phyloP scores from a whole-genome alignment of 2,888 invertebrate species.

The Shargacucullia verbasci region DNA sequence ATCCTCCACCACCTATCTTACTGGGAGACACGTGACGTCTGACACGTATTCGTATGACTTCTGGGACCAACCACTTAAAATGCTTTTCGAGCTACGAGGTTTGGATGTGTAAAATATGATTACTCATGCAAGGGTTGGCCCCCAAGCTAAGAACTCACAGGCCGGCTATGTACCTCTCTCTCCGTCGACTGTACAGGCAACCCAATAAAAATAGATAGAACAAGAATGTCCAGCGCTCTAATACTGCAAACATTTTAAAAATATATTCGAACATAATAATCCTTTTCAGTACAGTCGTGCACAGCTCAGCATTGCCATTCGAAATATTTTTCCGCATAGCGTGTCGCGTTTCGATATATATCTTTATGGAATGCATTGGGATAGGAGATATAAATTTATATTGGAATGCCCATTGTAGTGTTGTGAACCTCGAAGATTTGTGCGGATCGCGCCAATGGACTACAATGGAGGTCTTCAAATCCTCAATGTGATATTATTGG shows the following conservation, averaged over 20 bases:
- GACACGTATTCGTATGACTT: too few relatives aligned
- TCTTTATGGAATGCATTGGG: constrained; percentile 53
- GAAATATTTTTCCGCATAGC: constrained; percentile 56
- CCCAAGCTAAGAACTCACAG: too few relatives aligned
- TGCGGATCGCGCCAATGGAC: constrained; percentile 44
- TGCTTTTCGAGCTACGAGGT: too few relatives aligned
- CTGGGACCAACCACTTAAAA: too few relatives aligned
- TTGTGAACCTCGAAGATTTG: constrained; percentile 61
- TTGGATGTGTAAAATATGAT: too few relatives aligned
- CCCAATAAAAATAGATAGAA: neutral
- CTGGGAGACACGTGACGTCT: too few relatives aligned
- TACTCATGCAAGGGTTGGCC: too few relatives aligned
- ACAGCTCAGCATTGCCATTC: constrained; percentile 41
- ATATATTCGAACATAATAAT: constrained; percentile 43
- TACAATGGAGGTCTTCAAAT: constrained; percentile 47
- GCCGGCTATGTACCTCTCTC: too few relatives aligned
- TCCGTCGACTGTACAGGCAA: constrained; percentile 5
- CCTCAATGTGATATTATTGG: constrained; percentile 43
- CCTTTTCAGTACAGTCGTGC: constrained; percentile 41
- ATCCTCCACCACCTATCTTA: too few relatives aligned
- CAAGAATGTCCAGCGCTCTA: constrained; percentile 14
- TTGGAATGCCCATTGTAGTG: constrained; percentile 63
- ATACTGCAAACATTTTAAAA: constrained; percentile 45
- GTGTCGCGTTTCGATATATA: constrained; percentile 45
- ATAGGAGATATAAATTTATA: constrained; percentile 62